Conservation (phyloP, 2,113 vertebrate genomes). For the Isurus oxyrinchus region DNA sequence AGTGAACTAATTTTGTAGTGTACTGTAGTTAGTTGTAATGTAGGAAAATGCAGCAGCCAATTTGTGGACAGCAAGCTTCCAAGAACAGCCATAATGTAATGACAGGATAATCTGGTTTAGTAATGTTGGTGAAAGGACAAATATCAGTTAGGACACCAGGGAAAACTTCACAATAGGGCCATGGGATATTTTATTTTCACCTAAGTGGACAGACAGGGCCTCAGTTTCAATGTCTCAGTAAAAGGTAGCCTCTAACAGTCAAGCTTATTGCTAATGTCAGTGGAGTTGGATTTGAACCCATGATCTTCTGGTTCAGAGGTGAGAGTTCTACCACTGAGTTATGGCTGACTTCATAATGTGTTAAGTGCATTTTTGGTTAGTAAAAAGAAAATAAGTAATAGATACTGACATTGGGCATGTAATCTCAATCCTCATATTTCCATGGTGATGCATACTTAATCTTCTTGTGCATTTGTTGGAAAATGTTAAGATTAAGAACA, state of each 20-base stretch:
- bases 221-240: not conserved
- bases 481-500: not conserved
- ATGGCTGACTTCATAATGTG: not conserved
- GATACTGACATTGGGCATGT: not conserved
- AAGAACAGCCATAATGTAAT: not conserved
- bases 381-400: not conserved
- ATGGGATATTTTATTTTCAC: not conserved
- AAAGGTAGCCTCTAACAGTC: not conserved
- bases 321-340: not conserved
- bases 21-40: not conserved
- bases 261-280: not conserved
- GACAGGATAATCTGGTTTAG: not conserved
- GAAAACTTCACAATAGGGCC: not conserved
- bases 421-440: not conserved
- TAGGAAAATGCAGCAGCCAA: not conserved
- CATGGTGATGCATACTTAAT: not conserved
- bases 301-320: not conserved
- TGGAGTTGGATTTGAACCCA: not conserved
- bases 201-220: not conserved
- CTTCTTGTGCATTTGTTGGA: not conserved
- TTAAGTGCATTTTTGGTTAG: not conserved
- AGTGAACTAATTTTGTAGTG: not conserved
- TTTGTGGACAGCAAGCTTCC: not conserved
- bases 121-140: not conserved
- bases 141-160: not conserved